phyloP scores from a whole-genome alignment of 2,113 vertebrate genomes.

The Syngnathus scovelli region DNA sequence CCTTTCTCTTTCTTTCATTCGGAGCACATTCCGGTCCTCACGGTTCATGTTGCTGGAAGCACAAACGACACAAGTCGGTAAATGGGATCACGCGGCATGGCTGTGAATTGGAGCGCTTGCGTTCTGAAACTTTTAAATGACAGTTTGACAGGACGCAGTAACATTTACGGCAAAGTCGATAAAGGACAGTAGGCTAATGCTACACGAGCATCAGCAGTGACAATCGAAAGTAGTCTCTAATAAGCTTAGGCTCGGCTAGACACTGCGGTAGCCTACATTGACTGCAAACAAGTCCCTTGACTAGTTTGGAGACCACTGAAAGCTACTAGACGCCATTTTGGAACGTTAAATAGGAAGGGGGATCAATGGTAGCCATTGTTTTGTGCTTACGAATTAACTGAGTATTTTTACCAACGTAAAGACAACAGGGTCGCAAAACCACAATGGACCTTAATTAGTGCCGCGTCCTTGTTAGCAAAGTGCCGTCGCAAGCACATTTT shows the following conservation, averaged over 20 bases:
- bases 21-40: constrained; percentile 99
- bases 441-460: neutral
- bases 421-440: neutral
- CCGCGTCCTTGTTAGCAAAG: neutral
- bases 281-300: constrained; percentile 26
- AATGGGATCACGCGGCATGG: neutral
- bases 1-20: constrained; percentile 91
- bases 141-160: neutral
- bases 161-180: neutral
- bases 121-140: neutral
- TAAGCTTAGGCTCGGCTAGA: constrained; percentile 40
- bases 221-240: constrained; percentile 49
- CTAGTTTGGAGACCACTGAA: constrained; percentile 3
- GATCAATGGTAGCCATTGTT: neutral
- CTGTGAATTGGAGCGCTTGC: neutral
- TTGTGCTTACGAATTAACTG: neutral
- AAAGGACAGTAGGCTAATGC: neutral
- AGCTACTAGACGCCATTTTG: neutral
- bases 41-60: constrained; percentile 98
- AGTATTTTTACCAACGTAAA: neutral
- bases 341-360: neutral
- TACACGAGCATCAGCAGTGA: neutral
- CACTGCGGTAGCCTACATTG: constrained; percentile 22
- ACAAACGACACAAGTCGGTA: constrained; percentile 62
- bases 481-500: neutral